Base-by-base conservation (phyloP, 2,888 invertebrate species). In the Metacarcinus magister region DNA sequence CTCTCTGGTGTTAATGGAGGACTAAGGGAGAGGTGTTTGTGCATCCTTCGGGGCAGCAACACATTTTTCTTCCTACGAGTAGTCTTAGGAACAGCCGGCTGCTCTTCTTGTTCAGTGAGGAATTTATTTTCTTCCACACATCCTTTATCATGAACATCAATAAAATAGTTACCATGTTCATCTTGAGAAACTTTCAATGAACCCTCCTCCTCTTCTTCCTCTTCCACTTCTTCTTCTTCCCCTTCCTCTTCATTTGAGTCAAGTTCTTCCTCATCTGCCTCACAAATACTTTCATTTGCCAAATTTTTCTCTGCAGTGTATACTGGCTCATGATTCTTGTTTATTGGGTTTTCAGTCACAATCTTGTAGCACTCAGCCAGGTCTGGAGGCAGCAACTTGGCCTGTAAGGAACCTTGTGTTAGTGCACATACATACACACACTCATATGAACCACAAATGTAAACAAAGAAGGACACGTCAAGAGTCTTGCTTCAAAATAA, bases 321-420 rank as follows among this genome's bases (percentile, higher is more conserved):
- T 60, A 13, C 10, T 44, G 43, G 32, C n/a, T 54, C 32, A 19
- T 13, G n/a, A 39, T 48, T 93, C 13, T 92, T 93, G 46, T 28
- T 54, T 19, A 60, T 23, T 19, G 60, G 89, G 67, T 96, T 93
- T 54, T 87, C 90, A 23, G 96, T 96, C 60, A 97, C 48, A 10
- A 97, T 96, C 82, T 97, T 97, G 92, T 97, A 97, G 13, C 96
- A 96, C 44, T 96, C 96, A 2, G 96, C 97, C 39, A 97, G 82
- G 54, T 92, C 96, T n/a, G 97, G 97, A 19, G 97, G 97, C 19
- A 97, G 94, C 46, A 97, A 90, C 32, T 95, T 96, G n/a, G 96
- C 97, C 97, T 97, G 95, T 19, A 44, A 60, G 13, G 39, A 7
- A 89, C 89, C 28, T 19, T 39, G 5, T 89, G 39, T 0, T 28